Conservation (phyloP, 2,888 invertebrate species). For the Apodemia zela region DNA sequence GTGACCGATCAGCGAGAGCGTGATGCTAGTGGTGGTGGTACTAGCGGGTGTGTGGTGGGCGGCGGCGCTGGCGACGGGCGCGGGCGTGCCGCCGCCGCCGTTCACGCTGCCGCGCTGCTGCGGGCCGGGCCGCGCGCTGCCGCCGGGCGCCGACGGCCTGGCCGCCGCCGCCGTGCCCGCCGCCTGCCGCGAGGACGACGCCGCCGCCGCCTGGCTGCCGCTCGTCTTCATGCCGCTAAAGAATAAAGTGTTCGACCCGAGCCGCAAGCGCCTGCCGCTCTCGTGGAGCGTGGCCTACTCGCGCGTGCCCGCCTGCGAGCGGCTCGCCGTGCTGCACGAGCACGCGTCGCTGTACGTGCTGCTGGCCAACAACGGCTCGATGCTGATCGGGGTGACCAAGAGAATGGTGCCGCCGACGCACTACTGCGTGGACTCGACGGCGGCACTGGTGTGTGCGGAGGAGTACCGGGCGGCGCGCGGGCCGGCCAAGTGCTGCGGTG, state of each 20-base stretch:
- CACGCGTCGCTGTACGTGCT: slow-evolving; percentile 71
- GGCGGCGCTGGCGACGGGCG: slow-evolving; percentile 31
- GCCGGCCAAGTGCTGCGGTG: slow-evolving; percentile 84
- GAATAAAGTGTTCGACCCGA: slow-evolving; percentile 50
- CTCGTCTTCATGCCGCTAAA: slow-evolving; percentile 77
- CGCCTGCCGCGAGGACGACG: slow-evolving; percentile 24
- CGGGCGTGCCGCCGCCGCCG: slow-evolving; percentile 46
- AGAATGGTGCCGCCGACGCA: slow-evolving; percentile 73
- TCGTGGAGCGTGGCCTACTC: slow-evolving; percentile 67
- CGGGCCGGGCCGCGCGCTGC: slow-evolving; percentile 70
- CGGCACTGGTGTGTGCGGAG: slow-evolving; percentile 82
- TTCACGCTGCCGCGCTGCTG: slow-evolving; percentile 53
- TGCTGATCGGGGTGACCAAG: slow-evolving; percentile 72
- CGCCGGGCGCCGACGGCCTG: slow-evolving; percentile 50
- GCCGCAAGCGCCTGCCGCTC: slow-evolving; percentile 56
- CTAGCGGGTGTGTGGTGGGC: slow-evolving; percentile 38
- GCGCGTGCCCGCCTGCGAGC: slow-evolving; percentile 56
- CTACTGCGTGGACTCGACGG: slow-evolving; percentile 85
- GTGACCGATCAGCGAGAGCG: slow-evolving; percentile 37
- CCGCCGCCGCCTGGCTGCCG: slow-evolving; percentile 70
- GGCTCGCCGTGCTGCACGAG: slow-evolving; percentile 55
- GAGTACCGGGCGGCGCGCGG: slow-evolving; percentile 51
- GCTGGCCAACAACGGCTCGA: slow-evolving; percentile 84
- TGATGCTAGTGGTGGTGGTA: slow-evolving; percentile 35
- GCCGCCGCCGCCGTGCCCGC: slow-evolving; percentile 36